Conservation (phyloP, 2,113 vertebrate species). For the Hippoglossus stenolepis region DNA sequence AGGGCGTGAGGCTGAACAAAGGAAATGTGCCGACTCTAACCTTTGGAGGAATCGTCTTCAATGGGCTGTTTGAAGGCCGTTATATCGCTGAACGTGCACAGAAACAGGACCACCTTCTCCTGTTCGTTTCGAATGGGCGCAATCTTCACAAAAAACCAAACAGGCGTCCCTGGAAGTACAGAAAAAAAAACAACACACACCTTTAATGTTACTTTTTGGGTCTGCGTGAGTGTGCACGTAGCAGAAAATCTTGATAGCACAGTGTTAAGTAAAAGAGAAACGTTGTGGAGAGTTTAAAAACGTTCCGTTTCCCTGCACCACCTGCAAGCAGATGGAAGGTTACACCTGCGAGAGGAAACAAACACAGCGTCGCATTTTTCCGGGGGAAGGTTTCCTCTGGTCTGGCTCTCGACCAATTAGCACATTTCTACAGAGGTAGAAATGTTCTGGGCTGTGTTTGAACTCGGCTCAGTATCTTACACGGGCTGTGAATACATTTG, state of each 20-base stretch:
- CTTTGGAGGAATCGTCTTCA: conserved; percentile 98
- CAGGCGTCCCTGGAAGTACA: conserved; percentile 91
- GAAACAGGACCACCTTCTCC: conserved; percentile 98
- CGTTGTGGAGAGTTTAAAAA: conserved; percentile 7
- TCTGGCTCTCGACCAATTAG: conserved; percentile 63
- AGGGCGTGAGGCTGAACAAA: not conserved
- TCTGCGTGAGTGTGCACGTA: not conserved
- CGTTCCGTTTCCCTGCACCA: no score
- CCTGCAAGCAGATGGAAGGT: no score
- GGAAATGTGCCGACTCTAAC: conserved; percentile 74
- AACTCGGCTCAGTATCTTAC: conserved; percentile 49
- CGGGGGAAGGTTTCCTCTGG: conserved; percentile 35
- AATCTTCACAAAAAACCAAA: conserved; percentile 99
- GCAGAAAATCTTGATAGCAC: not conserved
- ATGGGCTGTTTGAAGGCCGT: conserved; percentile 99
- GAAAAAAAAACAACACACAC: conserved; percentile 51
- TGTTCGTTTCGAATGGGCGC: conserved; percentile 98
- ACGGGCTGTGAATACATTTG: conserved; percentile 68
- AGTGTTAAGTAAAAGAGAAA: not conserved
- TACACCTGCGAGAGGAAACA: conserved; percentile 50
- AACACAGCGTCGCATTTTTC: conserved; percentile 29
- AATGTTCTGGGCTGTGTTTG: conserved; percentile 65
- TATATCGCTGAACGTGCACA: conserved; percentile 99
- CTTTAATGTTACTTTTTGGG: conserved; percentile 23
- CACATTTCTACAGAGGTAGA: conserved; percentile 56